Conservation (phyloP, 2,113 vertebrate genomes). For the human region DNA sequence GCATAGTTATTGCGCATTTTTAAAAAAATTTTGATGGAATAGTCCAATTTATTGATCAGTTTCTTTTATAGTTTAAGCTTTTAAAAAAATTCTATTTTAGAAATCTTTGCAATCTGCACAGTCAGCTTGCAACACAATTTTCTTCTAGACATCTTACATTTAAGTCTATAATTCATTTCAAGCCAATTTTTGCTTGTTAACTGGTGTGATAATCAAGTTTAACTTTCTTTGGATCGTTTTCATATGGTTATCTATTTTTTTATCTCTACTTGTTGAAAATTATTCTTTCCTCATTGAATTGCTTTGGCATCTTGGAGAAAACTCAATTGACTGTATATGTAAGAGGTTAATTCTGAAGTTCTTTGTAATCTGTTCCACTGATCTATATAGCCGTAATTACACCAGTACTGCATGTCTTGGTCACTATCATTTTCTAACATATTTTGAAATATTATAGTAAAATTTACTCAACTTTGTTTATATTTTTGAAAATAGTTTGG, state of each 20-base stretch:
- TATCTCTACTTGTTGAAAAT: background rate
- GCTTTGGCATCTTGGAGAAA: background rate
- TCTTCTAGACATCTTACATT: background rate
- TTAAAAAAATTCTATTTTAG: background rate
- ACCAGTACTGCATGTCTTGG: background rate
- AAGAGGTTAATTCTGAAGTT: background rate
- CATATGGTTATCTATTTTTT: background rate
- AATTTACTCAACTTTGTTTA: background rate
- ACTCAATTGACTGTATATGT: background rate
- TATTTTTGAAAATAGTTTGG: background rate
- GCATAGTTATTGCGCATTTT: too few relatives aligned
- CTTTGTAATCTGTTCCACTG: background rate
- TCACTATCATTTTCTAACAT: background rate
- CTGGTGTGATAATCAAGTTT: background rate
- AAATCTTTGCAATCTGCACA: background rate
- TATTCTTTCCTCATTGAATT: background rate
- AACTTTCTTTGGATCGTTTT: background rate
- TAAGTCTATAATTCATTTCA: background rate
- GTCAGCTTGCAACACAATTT: background rate
- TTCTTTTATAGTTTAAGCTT: background rate
- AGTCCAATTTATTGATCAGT: background rate
- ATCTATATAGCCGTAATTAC: background rate
- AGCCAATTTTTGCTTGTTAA: background rate
- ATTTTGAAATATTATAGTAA: background rate
- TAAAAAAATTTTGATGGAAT: background rate